A percentile compares a stretch with the other conserved stretches of the same genome.
Conservation (phyloP, 1,140 invertebrate species). For the Penaeus indicus region DNA sequence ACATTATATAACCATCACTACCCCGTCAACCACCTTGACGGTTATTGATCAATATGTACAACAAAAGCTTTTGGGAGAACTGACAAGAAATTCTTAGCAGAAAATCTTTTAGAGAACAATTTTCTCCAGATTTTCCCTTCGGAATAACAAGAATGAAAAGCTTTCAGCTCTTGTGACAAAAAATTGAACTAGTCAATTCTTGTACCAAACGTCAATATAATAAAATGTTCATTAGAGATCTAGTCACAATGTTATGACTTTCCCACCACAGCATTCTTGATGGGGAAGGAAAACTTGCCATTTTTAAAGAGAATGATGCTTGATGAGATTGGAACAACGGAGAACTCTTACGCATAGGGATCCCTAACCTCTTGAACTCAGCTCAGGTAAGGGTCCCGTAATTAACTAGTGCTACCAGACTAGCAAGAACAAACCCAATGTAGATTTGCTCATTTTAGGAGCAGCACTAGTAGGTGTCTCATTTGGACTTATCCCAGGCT, state of each 20-base stretch:
- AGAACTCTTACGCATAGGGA: slow-evolving; percentile 65
- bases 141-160: slow-evolving; percentile 51
- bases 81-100: slow-evolving; percentile 48
- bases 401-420: slow-evolving; percentile 55
- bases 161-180: slow-evolving; percentile 47
- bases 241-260: slow-evolving; percentile 48
- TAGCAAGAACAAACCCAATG: slow-evolving; percentile 51
- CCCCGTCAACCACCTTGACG: slow-evolving; percentile 60
- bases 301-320: slow-evolving; percentile 60
- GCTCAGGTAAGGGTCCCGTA: slow-evolving; percentile 40
- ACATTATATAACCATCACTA: slow-evolving; percentile 60
- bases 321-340: slow-evolving; percentile 63
- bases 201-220: slow-evolving; percentile 55
- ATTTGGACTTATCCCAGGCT: slow-evolving; percentile 80
- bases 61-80: slow-evolving; percentile 54
- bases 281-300: slow-evolving; percentile 59
- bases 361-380: slow-evolving; percentile 55
- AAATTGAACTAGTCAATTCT: slow-evolving; percentile 59
- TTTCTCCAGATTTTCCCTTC: slow-evolving; percentile 50
- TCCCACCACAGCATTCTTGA: slow-evolving; percentile 37
- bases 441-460: slow-evolving; percentile 2
- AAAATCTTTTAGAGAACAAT: slow-evolving; percentile 53
- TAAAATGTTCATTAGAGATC: slow-evolving; percentile 60
- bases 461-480: slow-evolving; percentile 35
- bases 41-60: slow-evolving; percentile 61